Base-by-base conservation (phyloP, 2,888 invertebrate species). In the Himalopsyche anomala region DNA sequence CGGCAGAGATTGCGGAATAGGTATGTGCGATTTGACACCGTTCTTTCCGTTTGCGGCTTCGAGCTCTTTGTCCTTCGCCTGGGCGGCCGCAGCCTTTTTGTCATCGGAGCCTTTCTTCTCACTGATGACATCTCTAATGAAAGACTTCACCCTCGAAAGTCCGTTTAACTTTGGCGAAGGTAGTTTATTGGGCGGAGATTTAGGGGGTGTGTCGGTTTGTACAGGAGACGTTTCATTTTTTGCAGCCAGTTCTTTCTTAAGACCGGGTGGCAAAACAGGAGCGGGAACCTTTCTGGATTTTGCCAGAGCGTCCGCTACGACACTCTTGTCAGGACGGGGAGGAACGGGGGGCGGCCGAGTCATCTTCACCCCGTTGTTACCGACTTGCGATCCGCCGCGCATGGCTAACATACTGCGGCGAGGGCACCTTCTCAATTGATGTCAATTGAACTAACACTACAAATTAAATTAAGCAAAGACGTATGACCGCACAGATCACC, bases 321-420 rank as follows among this genome's bases (percentile, higher is more conserved):
- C 93, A 90, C 94, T 95, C 90, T 95, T 95, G 91, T 95, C 96
- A 86, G 97, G 97, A 90, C 97, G 94, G 89, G 97, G 97, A 86
- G 97, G 97, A 89, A 97, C 96, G 90, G 97, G 97, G 89, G 97
- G 97, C 89, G 96, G 95, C 87, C 95, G 95, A 90, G 94, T 92
- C 85, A 93, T 88, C 83, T 88, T 88, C 83, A 85, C 88, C 82
- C 87, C 87, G 62, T 85, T 84, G 54, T 83, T 84, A 51, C 87
- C 86, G 11, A 84, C 88, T 85, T 88, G 88, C 28, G 88, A 85
- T 55, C 87, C 88, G 28, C 87, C 87, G 80, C 88, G 87, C 88
- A 88, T 87, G 40, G 87, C 86, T 38, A 88, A 83, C 88, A 88
- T 88, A 82, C 83, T 84, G 74, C 84, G 62, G 69, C 54, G 82